Percentiles rank a stretch among this genome's conserved stretches.
phyloP scores from a whole-genome alignment of 2,888 invertebrate species.

The Hydroisotoma schaefferi region DNA sequence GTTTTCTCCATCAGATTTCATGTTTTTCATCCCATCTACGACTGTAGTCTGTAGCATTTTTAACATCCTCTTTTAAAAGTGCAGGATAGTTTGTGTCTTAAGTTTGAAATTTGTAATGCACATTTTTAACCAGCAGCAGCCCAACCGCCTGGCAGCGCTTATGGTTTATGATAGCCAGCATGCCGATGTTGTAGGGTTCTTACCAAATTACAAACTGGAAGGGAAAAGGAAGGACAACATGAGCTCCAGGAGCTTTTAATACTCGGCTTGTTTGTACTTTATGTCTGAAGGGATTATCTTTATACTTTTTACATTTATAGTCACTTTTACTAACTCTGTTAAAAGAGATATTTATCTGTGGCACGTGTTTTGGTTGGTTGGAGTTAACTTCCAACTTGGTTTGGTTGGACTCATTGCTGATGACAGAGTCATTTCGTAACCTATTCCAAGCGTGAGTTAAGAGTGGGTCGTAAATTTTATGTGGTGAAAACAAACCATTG shows the following conservation, averaged over 20 bases:
- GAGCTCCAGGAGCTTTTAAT: too few species aligned
- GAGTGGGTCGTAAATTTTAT: conserved; percentile 1
- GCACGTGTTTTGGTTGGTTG: neutral
- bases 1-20: too few species aligned
- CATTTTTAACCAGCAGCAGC: neutral
- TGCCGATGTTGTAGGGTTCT: too few species aligned
- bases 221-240: too few species aligned
- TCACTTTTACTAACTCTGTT: neutral
- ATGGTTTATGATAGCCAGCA: too few species aligned
- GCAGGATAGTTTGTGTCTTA: neutral
- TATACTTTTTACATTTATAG: neutral
- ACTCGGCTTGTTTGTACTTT: too few species aligned
- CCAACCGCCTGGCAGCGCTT: too few species aligned
- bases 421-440: neutral
- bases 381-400: too few species aligned
- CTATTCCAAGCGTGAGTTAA: neutral
- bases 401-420: neutral
- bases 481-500: neutral
- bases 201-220: too few species aligned
- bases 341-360: neutral
- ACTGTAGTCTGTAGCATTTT: neutral
- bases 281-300: too few species aligned
- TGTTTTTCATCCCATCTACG: neutral
- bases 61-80: neutral
- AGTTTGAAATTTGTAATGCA: conserved; percentile 2